A percentile compares a stretch with the other conserved stretches of the same genome.
Evolutionary conservation across 1,140 invertebrate species (phyloP).

Genomic region (Spodoptera frugiperda): DNA sequence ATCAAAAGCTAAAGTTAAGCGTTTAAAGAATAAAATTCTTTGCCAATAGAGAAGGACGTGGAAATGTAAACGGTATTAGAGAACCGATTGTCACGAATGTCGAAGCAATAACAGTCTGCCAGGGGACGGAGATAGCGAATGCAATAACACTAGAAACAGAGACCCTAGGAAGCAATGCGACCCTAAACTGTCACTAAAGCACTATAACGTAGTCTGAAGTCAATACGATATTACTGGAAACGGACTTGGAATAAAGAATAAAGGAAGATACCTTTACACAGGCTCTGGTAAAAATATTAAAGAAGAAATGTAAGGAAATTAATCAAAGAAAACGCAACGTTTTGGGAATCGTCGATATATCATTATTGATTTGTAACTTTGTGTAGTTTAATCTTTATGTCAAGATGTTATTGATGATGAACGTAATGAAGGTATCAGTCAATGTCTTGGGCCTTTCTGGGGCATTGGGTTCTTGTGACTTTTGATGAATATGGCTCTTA

Average conservation of each 20-base stretch:
- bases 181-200: conserved; percentile 16
- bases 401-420: no score
- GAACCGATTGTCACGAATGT: conserved; percentile 4
- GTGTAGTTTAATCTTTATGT: no score
- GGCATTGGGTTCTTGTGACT: no score
- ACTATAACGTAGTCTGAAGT: conserved; percentile 3
- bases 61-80: conserved; percentile 13
- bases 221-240: conserved; percentile 10
- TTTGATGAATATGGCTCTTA: no score
- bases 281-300: not conserved
- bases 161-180: conserved; percentile 9
- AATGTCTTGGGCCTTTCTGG: no score
- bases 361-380: no score
- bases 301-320: no score
- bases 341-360: no score
- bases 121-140: conserved; percentile 13
- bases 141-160: conserved; percentile 3
- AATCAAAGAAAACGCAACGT: no score
- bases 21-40: not conserved
- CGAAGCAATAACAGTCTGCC: conserved; percentile 15
- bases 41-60: not conserved
- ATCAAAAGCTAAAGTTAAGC: no score
- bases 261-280: no score
- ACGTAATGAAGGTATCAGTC: no score
- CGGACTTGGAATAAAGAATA: not conserved